phyloP scores from a whole-genome alignment of 2,888 invertebrate species.

The Amaurobius ferox region DNA sequence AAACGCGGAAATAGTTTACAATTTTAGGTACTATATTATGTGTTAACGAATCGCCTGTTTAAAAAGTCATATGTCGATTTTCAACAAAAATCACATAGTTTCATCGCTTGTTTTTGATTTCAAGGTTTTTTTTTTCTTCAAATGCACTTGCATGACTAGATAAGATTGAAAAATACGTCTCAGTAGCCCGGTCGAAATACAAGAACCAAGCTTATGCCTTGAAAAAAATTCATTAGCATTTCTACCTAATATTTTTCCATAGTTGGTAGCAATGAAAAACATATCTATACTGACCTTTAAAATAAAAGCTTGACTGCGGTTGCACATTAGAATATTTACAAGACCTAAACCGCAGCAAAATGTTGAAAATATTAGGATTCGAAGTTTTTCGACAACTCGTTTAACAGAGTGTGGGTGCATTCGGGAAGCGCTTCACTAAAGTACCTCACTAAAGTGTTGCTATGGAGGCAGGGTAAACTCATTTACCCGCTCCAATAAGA shows the following conservation, averaged over 20 bases:
- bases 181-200: neutral
- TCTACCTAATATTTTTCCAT: neutral
- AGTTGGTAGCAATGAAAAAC: neutral
- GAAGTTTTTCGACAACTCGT: no score
- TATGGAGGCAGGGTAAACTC: no score
- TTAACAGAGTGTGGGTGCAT: no score
- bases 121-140: neutral
- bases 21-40: no score
- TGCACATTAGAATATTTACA: conserved; percentile 19
- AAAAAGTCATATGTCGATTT: neutral
- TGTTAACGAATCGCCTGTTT: neutral
- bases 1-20: no score
- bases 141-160: conserved; percentile 9
- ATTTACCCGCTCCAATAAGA: no score
- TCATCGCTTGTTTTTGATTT: neutral
- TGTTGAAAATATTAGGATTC: neutral
- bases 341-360: neutral
- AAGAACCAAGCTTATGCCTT: neutral
- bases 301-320: neutral
- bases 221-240: neutral
- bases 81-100: neutral
- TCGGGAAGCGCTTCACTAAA: no score
- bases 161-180: neutral
- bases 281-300: conserved; percentile 14
- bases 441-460: no score